Evolutionary conservation across 2,888 invertebrate species (phyloP).

Genomic region (Bellardia bayeri): DNA sequence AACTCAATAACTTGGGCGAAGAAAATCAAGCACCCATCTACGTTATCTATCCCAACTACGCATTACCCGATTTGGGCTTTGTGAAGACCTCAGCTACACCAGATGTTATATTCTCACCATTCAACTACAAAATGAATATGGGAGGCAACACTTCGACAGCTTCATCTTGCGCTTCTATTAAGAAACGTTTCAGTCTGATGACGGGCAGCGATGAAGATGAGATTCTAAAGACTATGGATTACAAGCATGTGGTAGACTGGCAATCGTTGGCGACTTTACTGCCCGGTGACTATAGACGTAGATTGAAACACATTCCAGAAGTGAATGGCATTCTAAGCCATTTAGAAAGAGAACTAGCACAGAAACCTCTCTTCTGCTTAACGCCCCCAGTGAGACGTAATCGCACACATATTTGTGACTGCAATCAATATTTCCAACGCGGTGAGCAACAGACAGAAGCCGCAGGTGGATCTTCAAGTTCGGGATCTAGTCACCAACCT

Average conservation of each 20-base stretch:
- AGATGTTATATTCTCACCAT: slow-evolving; percentile 89
- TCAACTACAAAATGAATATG: slow-evolving; percentile 87
- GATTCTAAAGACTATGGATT: slow-evolving; percentile 91
- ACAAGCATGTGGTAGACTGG: slow-evolving; percentile 96
- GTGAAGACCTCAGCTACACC: slow-evolving; percentile 86
- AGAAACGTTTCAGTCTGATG: slow-evolving; percentile 77
- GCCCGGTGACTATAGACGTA: slow-evolving; percentile 92
- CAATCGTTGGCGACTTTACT: slow-evolving; percentile 94
- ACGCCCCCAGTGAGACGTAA: slow-evolving; percentile 86
- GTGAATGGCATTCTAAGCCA: slow-evolving; percentile 85
- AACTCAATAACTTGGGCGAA: slow-evolving; percentile 87
- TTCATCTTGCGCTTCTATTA: slow-evolving; percentile 74
- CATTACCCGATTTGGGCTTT: slow-evolving; percentile 94
- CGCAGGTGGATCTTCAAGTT: slow-evolving; percentile 78
- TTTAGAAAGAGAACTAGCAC: slow-evolving; percentile 84
- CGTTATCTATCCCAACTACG: slow-evolving; percentile 95
- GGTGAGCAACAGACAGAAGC: slow-evolving; percentile 70
- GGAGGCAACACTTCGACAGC: slow-evolving; percentile 72
- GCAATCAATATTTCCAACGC: slow-evolving; percentile 82
- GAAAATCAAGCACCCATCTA: slow-evolving; percentile 91
- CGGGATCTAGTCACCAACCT: slow-evolving; percentile 89
- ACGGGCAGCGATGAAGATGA: slow-evolving; percentile 88
- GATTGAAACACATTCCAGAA: slow-evolving; percentile 92
- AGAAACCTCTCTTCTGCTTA: slow-evolving; percentile 86
- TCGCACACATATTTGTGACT: slow-evolving; percentile 85